phyloP scores from a whole-genome alignment of 1,140 invertebrate species.

The Gryllus bimaculatus region DNA sequence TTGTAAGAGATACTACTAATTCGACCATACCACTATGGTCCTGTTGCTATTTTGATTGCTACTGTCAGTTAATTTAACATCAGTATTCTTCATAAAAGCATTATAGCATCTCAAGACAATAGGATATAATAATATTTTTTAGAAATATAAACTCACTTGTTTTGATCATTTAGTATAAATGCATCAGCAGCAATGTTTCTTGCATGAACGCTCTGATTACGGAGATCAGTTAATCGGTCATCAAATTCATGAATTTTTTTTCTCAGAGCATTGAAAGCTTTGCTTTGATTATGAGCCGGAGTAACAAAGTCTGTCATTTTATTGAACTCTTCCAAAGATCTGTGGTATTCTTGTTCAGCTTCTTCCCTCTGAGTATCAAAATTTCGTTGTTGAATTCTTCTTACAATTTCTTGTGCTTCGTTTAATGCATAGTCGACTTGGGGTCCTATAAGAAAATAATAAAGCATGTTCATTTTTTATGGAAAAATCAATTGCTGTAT shows the following conservation, averaged over 20 bases:
- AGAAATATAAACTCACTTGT: constrained; percentile 28
- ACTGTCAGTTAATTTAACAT: too few relatives aligned
- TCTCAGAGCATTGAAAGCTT: constrained; percentile 42
- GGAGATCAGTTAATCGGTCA: constrained; percentile 60
- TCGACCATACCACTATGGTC: too few relatives aligned
- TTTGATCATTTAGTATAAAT: constrained; percentile 48
- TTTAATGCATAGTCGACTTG: constrained; percentile 66
- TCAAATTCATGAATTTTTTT: constrained; percentile 50
- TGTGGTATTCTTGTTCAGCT: constrained; percentile 47
- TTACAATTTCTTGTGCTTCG: constrained; percentile 59
- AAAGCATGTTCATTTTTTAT: too few relatives aligned
- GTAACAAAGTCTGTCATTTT: constrained; percentile 54
- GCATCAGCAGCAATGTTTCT: constrained; percentile 49
- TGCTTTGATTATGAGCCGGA: constrained; percentile 52
- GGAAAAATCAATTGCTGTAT: too few relatives aligned
- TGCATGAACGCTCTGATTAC: constrained; percentile 52
- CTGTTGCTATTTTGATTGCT: too few relatives aligned
- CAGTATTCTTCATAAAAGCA: too few relatives aligned
- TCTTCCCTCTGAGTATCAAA: constrained; percentile 40
- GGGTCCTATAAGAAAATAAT: constrained; percentile 36
- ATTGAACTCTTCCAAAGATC: constrained; percentile 52
- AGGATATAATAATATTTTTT: too few relatives aligned
- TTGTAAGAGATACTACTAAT: too few relatives aligned
- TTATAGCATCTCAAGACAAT: too few relatives aligned
- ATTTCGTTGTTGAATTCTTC: constrained; percentile 50